These are phyloP conservation scores for Puntigrus tetrazona DNA, from an alignment of 2,113 vertebrate species.

Conservation along the genomic window DNA sequence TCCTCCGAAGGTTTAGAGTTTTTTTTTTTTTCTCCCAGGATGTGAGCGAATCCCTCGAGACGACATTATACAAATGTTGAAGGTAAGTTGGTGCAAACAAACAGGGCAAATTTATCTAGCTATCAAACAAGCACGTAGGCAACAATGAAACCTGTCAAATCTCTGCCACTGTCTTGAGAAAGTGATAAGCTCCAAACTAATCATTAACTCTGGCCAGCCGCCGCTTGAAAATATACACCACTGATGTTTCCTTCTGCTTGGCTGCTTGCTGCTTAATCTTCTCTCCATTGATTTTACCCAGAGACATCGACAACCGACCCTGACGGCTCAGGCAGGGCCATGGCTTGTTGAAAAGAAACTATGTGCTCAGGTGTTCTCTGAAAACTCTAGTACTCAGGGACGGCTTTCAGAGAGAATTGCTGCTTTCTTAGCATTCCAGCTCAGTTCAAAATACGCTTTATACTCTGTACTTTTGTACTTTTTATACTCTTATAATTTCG, in stretches of 20 bases:
- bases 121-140: constrained; percentile 31
- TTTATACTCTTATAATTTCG: background rate
- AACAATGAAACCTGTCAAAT: constrained; percentile 6
- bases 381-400: constrained; percentile 6
- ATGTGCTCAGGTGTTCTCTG: constrained; percentile 29
- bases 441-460: background rate
- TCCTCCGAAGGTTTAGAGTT: constrained; percentile 40
- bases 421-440: background rate
- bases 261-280: constrained; percentile 56
- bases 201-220: constrained; percentile 27
- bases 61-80: constrained; percentile 42
- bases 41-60: constrained; percentile 25
- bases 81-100: constrained; percentile 15
- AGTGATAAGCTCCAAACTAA: constrained; percentile 17
- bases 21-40: background rate
- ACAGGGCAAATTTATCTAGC: constrained; percentile 30
- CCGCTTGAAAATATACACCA: constrained; percentile 51
- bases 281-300: constrained; percentile 49
- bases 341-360: constrained; percentile 45
- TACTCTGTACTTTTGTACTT: background rate
- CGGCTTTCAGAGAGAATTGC: background rate
- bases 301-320: constrained; percentile 41
- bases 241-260: constrained; percentile 52
- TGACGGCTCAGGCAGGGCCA: constrained; percentile 33
- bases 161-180: constrained; percentile 20